A percentile compares a stretch with the other conserved stretches of the same genome.
These are phyloP conservation scores for Diaperis boleti DNA, from an alignment of 2,888 invertebrate species.

Conservation along the genomic window DNA sequence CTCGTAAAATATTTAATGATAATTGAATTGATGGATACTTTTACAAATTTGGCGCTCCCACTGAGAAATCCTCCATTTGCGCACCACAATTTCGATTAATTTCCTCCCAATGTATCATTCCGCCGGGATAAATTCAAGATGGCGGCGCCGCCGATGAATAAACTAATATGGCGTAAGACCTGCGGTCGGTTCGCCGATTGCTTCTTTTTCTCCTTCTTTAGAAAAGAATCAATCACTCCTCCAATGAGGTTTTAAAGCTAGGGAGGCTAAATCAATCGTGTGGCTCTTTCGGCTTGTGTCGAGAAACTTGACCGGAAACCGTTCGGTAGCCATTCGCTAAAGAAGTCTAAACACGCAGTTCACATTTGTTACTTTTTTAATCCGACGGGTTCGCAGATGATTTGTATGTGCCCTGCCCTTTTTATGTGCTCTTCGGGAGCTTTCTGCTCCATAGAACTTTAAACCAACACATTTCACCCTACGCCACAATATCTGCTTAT, in stretches of 20 bases:
- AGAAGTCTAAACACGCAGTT: constrained; percentile 54
- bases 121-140: constrained; percentile 22
- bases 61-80: constrained; percentile 19
- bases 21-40: no score
- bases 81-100: no score
- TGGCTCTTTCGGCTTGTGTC: constrained; percentile 7
- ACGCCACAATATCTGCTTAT: constrained; percentile 18
- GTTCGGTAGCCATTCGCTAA: constrained; percentile 35
- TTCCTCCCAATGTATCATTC: no score
- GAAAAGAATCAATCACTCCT: constrained; percentile 33
- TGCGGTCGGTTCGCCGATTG: constrained; percentile 17
- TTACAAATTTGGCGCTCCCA: no score
- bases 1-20: no score
- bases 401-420: constrained; percentile 58
- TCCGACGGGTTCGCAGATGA: constrained; percentile 57
- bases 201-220: constrained; percentile 25
- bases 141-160: constrained; percentile 31
- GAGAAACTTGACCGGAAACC: constrained; percentile 40
- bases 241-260: constrained; percentile 38
- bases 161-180: constrained; percentile 33
- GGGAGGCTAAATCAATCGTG: constrained; percentile 38
- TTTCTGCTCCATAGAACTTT: constrained; percentile 60
- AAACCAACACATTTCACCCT: constrained; percentile 56
- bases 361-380: constrained; percentile 59
- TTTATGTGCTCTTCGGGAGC: constrained; percentile 56